Conservation (phyloP, 2,888 invertebrate species). For the Pseudococcus jackbeardsleyi region DNA sequence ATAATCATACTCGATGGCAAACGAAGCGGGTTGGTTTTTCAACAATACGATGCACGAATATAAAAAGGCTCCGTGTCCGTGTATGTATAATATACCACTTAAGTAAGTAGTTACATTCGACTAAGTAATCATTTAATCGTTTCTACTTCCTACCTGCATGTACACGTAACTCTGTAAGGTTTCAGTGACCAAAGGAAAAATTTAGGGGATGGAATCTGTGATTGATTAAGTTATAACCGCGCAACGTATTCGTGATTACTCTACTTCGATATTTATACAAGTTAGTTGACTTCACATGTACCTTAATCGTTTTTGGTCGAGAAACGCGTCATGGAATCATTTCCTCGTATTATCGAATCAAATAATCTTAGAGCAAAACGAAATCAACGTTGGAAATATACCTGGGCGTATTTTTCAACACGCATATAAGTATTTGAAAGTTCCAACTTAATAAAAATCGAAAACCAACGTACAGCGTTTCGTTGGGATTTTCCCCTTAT, state of each 20-base stretch:
- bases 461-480: neutral
- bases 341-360: neutral
- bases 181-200: neutral
- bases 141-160: too few species aligned
- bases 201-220: neutral
- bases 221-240: neutral
- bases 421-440: neutral
- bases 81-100: neutral
- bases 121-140: neutral
- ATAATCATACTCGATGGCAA: slow-evolving; percentile 8
- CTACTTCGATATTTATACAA: too few species aligned
- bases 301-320: too few species aligned
- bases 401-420: neutral
- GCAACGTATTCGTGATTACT: neutral
- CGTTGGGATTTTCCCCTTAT: neutral
- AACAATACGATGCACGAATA: slow-evolving; percentile 20
- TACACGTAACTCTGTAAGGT: too few species aligned
- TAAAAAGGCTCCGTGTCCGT: neutral
- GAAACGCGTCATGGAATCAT: too few species aligned
- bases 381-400: neutral
- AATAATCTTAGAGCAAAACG: neutral
- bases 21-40: neutral
- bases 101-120: neutral
- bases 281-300: too few species aligned
- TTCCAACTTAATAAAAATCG: neutral